Conservation (phyloP, 2,797 vertebrate genomes). For the Premnoplex brunnescens region DNA sequence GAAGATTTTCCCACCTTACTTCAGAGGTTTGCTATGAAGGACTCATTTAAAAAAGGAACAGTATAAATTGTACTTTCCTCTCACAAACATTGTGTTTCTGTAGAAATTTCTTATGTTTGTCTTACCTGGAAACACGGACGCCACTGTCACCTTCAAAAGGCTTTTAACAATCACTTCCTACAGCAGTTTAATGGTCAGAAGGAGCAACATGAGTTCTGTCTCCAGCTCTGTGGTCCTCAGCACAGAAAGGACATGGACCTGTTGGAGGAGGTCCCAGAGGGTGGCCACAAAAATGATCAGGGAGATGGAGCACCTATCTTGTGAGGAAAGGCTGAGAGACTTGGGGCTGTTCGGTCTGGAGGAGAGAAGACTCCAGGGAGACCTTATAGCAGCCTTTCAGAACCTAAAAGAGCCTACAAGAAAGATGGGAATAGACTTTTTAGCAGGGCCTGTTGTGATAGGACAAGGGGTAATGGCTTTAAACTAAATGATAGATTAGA, state of each 20-base stretch:
- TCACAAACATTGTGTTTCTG: not conserved
- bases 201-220: not conserved
- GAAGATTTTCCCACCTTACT: not conserved
- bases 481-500: not conserved
- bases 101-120: not conserved
- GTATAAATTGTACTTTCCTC: not conserved
- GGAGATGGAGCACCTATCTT: not conserved
- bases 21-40: constrained; percentile 1
- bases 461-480: not conserved
- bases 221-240: not conserved
- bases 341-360: not conserved
- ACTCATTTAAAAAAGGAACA: not conserved
- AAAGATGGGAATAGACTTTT: not conserved
- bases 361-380: not conserved
- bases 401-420: not conserved
- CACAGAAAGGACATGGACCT: not conserved
- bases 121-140: not conserved
- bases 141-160: not conserved
- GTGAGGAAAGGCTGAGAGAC: not conserved
- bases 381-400: not conserved
- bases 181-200: not conserved
- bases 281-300: not conserved
- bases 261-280: not conserved
- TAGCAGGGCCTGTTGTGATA: not conserved
- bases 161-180: not conserved